phyloP scores from a whole-genome alignment of 2,113 vertebrate genomes.

The Salminus brasiliensis region DNA sequence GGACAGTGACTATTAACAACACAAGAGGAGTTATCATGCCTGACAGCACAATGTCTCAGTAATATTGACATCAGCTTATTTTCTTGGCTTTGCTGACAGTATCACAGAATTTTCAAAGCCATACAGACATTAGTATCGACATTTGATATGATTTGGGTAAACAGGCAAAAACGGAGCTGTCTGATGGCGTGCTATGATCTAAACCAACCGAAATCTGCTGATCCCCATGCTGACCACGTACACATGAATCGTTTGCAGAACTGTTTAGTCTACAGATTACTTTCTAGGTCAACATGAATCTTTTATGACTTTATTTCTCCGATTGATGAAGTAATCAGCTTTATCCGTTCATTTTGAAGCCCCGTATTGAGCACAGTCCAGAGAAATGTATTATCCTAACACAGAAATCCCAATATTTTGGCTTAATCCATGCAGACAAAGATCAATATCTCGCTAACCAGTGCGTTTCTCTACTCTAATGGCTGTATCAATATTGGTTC shows the following conservation, averaged over 20 bases:
- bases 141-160: not conserved
- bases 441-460: not conserved
- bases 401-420: not conserved
- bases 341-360: not conserved
- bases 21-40: not conserved
- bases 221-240: not conserved
- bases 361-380: not conserved
- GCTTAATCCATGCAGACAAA: not conserved
- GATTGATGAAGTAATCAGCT: not conserved
- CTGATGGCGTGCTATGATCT: too few relatives aligned
- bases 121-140: not conserved
- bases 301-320: not conserved
- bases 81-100: not conserved
- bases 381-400: not conserved
- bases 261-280: not conserved
- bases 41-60: conserved; percentile 5
- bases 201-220: not conserved
- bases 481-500: not conserved
- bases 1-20: not conserved
- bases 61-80: not conserved
- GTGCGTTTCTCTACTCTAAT: not conserved
- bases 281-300: not conserved
- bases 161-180: not conserved
- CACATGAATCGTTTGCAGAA: not conserved
- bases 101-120: not conserved